Base-by-base conservation (phyloP, 2,797 vertebrate species). In the Heteromormyrus szaboi region DNA sequence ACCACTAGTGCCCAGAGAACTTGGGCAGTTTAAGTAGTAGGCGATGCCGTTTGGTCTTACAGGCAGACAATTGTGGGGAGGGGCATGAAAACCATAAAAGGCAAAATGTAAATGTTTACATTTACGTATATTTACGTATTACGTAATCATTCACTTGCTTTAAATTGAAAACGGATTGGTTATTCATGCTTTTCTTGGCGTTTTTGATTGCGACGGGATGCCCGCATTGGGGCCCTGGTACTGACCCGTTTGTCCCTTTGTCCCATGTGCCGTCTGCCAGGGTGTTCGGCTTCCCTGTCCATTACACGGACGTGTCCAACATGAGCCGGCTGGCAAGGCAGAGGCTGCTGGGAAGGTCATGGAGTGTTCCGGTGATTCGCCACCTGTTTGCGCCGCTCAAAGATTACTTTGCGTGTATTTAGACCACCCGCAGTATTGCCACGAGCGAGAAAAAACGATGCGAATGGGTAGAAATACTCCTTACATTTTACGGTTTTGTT, bases 261-360 rank as follows among this genome's bases (percentile, higher is more conserved):
- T 6, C 41, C 19, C 6, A 8, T 79, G 72, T 79, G 4, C 29
- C 0, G 4, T 41, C 25, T 14, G 8, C 0, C 94, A 99, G 98
- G 96, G 94, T 99, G 85, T 99, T 99, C 12, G 98, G 98, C 90
- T 99, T 99, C 94, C 98, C 98, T 4, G 98, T 98, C 94, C 98
- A 99, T 95, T 99, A 99, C 93, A 99, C 98, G 0, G 98, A 99
- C 29, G 98, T 99, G 92, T 99, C 98, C 95, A 99, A 99, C 96
- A 99, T 99, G 98, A 99, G 98, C 95, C 97, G 98, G 90, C 96
- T 99, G 96, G 98, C 97, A 41, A 97, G 98, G 93, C 98, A 99
- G 96, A 97, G 98, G 96, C 97, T 99, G 91, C 97, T 99, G 93
- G 98, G 98, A 92, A 95, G 98, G 89, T 99, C 98, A 3, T 99